These are phyloP conservation scores for Drosophila orena DNA, from an alignment of 1,140 invertebrate genomes.

Conservation along the genomic window DNA sequence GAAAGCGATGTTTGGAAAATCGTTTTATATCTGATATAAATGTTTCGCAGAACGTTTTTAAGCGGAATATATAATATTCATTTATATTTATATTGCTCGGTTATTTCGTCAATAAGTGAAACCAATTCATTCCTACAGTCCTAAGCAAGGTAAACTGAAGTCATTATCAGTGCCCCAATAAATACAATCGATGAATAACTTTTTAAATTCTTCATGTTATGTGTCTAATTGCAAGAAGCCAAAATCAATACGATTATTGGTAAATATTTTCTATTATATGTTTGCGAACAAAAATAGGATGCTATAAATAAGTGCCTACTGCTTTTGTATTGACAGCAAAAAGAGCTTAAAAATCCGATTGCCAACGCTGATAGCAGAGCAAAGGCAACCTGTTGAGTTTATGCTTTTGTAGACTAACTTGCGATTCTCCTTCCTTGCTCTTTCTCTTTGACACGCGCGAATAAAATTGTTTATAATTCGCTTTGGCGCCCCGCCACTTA, in stretches of 20 bases:
- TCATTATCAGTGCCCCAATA: neutral
- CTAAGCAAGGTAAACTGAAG: constrained; percentile 8
- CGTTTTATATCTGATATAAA: neutral
- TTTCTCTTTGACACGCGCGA: constrained; percentile 21
- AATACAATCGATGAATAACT: constrained; percentile 9
- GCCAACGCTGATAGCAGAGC: constrained; percentile 1
- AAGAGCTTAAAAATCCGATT: neutral
- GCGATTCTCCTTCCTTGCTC: neutral
- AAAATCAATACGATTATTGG: too few relatives aligned
- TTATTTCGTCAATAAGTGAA: too few relatives aligned
- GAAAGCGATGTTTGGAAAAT: too few relatives aligned
- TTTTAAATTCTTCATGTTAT: too few relatives aligned
- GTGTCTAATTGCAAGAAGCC: too few relatives aligned
- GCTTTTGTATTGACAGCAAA: constrained; percentile 12
- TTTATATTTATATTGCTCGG: too few relatives aligned
- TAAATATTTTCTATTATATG: neutral
- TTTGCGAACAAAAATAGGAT: constrained; percentile 38
- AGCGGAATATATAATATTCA: too few relatives aligned
- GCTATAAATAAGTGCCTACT: neutral
- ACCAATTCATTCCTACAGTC: neutral
- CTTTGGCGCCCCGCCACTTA: constrained; percentile 1
- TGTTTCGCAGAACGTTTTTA: neutral
- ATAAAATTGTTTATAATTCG: constrained; percentile 48
- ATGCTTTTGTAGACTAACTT: neutral
- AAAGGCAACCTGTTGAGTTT: constrained; percentile 25